Evolutionary conservation across 1,140 invertebrate genomes (phyloP).

Genomic region (Whitmania pigra): DNA sequence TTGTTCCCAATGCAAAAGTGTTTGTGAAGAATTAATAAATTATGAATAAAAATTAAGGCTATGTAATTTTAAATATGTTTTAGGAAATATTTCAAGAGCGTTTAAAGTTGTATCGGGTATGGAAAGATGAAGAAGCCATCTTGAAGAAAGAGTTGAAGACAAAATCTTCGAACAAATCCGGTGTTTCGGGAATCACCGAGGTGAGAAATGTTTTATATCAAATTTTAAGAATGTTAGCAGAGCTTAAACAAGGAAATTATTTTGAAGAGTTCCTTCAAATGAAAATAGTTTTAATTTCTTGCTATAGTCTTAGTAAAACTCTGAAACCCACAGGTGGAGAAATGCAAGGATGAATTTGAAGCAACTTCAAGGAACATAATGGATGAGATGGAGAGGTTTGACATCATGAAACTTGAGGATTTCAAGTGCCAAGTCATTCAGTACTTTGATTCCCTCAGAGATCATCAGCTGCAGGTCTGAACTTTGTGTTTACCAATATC

Average conservation of each 20-base stretch:
- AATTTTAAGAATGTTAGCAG: no score
- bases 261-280: no score
- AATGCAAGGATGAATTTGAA: conserved; percentile 88
- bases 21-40: no score
- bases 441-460: conserved; percentile 82
- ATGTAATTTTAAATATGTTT: conserved; percentile 34
- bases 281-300: no score
- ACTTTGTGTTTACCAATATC: not conserved
- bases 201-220: conserved; percentile 40
- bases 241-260: no score
- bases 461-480: conserved; percentile 77
- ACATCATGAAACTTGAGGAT: conserved; percentile 70
- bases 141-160: conserved; percentile 84
- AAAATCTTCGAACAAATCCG: conserved; percentile 75
- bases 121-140: conserved; percentile 90
- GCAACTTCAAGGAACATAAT: conserved; percentile 90
- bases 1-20: no score
- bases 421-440: conserved; percentile 77
- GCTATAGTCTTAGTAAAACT: no score
- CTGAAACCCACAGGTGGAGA: conserved; percentile 57
- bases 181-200: conserved; percentile 77
- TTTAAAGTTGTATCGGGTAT: conserved; percentile 92
- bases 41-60: no score
- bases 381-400: conserved; percentile 84
- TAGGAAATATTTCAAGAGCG: conserved; percentile 90